Evolutionary conservation across 2,888 invertebrate species (phyloP), one percentile per base, ranked within the genome.

Genomic region (Latrodectus hesperus): DNA sequence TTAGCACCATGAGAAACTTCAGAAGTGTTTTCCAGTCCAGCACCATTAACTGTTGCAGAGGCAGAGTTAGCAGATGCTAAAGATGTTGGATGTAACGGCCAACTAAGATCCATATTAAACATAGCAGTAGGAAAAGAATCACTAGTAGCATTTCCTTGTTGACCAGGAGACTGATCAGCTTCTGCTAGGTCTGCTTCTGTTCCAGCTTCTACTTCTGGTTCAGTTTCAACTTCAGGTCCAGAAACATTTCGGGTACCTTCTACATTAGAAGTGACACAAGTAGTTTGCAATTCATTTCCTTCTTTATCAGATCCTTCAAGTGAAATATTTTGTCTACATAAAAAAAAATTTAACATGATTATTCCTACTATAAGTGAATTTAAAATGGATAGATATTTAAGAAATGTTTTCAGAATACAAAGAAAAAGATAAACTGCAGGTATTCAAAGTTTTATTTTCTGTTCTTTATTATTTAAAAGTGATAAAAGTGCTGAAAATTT

Each of bases 111-210:
- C 16, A 71, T 70, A 76, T 64, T 51, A 83, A n/a, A 64, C 38
- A 52, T 77, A 26, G 22, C 52, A 14, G 52, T 52, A 70, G 77
- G 53, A 10, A 73, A 26, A 10, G 72, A 38, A n/a, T 38, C 17
- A 53, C 38, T 70, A 11, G 74, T 26, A 55, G 73, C 17, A 68
- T 52, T 70, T 70, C 82, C 88, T 71, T 76, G 74, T 51, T 88
- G 88, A n/a, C 89, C 89, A 68, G 85, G 79, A 22, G 89, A 89
- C 52, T 89, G 89, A 76, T 89, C 89, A 76, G 87, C 89, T 81
- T 89, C 89, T 38, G 88, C 89, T 65, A 86, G 73, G 70, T 89
- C 83, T 53, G 89, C 89, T 70, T 89, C 89, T 14, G 80, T 83
- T 51, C 80, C 90, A 68, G 82, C 85, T 79, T 88, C 89, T 22